Base-by-base conservation (phyloP, 92 coral and sea anemone genomes). In the Bergia puertoricense region DNA sequence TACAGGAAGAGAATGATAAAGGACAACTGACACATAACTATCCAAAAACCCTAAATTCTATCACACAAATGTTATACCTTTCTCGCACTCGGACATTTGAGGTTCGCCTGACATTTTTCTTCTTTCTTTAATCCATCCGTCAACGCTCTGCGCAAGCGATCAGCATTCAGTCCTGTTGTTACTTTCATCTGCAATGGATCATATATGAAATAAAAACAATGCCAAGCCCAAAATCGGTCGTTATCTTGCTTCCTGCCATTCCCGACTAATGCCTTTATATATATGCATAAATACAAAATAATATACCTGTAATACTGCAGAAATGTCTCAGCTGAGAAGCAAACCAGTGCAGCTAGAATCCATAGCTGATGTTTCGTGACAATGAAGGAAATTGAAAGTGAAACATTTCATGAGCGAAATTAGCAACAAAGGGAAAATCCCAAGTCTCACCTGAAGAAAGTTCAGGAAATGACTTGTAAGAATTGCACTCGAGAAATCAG, bases 61-160 rank as follows among this genome's bases (percentile, higher is more conserved):
- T 62, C 30, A 54, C 67, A 43, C 67, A 45, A 54, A 54, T 13
- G 10, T 50, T 72, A 37, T 75, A 95, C 98, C 98, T 95, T 92
- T 91, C 93, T 95, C 74, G 92, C 96, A 46, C 90, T 86, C 77
- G 93, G 90, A 86, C 96, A 91, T 88, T 90, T 88, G 39, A 95
- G 98, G 57, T 94, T 94, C 54, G 98, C 93, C 83, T 80, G 92
- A 85, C 90, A 96, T 81, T 92, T 95, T 79, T 86, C 94, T 87
- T 97, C 99, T 84, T 94, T 95, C 56, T 85, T 85, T 59, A 97
- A 94, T 79, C 96, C 96, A 82, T 97, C 94, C 44, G 92, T 90
- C 81, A 97, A 93, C 79, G 93, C 99, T 84, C 89, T 91, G 76
- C 93, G 92, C 89, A 97, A 86, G 66, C 94, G 93, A 51, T 92